Evolutionary conservation across 2,888 invertebrate genomes (phyloP), one percentile per base, ranked within the genome.

Genomic region (Molanna angustata): DNA sequence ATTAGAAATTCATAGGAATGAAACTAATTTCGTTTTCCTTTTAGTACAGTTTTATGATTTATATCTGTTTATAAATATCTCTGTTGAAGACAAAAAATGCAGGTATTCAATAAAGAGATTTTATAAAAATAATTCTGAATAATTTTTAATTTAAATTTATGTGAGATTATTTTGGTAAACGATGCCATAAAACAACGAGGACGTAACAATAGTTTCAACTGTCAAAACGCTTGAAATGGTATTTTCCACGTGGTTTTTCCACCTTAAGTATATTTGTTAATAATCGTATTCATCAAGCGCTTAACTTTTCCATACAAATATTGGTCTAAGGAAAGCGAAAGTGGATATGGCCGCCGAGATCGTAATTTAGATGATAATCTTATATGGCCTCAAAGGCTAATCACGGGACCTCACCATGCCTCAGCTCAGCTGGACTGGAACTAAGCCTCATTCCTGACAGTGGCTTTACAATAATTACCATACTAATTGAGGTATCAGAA

Each of bases 301-400:
- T 57, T 50, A 51, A 40, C 39, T 57, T 57, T 55, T 55, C 47
- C 57, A 49, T 54, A 55, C 57, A 57, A 57, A 54, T 54, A 57
- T 57, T 57, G 45, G 54, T 45, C 52, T 48, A 49, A 55, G 47
- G 41, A 57, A 58, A 52, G 52, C 55, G 55, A 58, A 55, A 51
- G 49, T 57, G 52, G 47, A 54, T 57, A 51, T 46, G 48, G 51
- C 49, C 49, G 49, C 7, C 45, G 52, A 44, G 49, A 54, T 58
- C 49, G 58, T 58, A 55, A 58, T 57, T 57, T 57, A 57, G 58
- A 58, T 58, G 35, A 27, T 52, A 53, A 57, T 57, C 57, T 51
- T 39, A 41, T 37, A 22, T 21, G 56, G 50, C 54, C 52, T 35
- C 43, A 40, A 51, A 50, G 54, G 48, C 52, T 57, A 57, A 54